Conservation (phyloP, 2,797 vertebrate species). For the Sciaenops ocellatus region DNA sequence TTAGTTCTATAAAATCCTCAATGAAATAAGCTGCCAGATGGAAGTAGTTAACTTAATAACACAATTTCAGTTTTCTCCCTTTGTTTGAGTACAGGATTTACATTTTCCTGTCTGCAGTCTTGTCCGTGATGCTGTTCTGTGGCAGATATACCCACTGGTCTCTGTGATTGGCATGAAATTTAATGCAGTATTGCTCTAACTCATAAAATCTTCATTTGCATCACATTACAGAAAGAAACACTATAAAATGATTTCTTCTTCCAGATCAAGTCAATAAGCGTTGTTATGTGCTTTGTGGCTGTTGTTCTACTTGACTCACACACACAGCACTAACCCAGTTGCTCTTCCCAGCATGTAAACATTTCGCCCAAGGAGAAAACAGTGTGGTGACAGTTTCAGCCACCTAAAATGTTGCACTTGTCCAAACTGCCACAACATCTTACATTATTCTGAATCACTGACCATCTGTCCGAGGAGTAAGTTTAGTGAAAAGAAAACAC, state of each 20-base stretch:
- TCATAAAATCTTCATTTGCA: conserved; percentile 31
- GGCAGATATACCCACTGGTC: conserved; percentile 7
- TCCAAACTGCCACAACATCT: conserved; percentile 1
- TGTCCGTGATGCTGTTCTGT: not conserved
- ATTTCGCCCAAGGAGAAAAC: conserved; percentile 12
- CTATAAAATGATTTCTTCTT: conserved; percentile 4
- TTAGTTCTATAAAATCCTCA: conserved; percentile 40
- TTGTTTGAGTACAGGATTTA: conserved; percentile 7
- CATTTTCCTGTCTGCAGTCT: conserved; percentile 2
- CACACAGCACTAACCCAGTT: conserved; percentile 13
- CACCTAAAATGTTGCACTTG: conserved; percentile 1
- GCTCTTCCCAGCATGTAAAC: conserved; percentile 17
- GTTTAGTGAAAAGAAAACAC: not conserved
- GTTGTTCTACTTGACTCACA: not conserved
- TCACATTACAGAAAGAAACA: conserved; percentile 32
- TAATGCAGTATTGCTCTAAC: conserved; percentile 3
- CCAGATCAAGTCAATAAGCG: conserved; percentile 15
- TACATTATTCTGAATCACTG: conserved; percentile 26
- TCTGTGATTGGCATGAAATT: not conserved
- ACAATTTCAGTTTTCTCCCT: conserved; percentile 17
- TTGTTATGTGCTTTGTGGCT: not conserved
- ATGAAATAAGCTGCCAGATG: conserved; percentile 42
- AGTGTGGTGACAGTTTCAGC: conserved; percentile 16
- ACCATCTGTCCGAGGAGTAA: not conserved
- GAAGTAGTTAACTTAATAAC: conserved; percentile 28